phyloP scores from a whole-genome alignment of 2,888 invertebrate genomes.

The Bombylius major region DNA sequence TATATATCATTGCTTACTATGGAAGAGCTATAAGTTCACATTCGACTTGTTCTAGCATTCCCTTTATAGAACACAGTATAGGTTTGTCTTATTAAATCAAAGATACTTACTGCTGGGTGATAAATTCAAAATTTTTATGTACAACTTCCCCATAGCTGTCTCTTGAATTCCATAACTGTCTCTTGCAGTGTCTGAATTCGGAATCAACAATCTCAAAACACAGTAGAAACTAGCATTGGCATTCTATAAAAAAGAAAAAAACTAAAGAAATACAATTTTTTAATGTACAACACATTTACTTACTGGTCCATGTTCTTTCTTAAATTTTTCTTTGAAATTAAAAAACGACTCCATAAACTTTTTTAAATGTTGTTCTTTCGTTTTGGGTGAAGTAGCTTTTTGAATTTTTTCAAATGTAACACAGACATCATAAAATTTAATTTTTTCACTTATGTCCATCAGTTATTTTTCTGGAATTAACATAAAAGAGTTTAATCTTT shows the following conservation, averaged over 20 bases:
- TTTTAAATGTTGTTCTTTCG: conserved; percentile 24
- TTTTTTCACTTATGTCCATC: conserved; percentile 25
- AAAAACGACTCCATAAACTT: conserved; percentile 28
- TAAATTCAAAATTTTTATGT: conserved; percentile 65
- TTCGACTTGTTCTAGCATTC: too few species aligned
- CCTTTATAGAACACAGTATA: too few species aligned
- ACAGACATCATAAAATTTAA: conserved; percentile 29
- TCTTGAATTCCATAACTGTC: conserved; percentile 75
- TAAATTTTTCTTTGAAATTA: conserved; percentile 24
- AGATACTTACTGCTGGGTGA: conserved; percentile 44
- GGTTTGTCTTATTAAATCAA: too few species aligned
- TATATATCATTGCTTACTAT: too few species aligned
- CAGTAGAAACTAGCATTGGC: conserved; percentile 50
- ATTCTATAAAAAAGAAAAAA: conserved; percentile 30
- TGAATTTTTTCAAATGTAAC: conserved; percentile 27
- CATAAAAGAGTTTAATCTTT: too few species aligned
- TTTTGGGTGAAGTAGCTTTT: conserved; percentile 16
- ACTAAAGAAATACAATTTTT: too few species aligned
- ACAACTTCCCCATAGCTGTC: conserved; percentile 54
- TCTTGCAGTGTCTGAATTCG: conserved; percentile 65
- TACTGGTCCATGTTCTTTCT: conserved; percentile 11
- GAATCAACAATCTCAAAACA: conserved; percentile 65
- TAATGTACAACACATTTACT: not conserved
- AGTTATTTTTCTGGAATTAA: too few species aligned
- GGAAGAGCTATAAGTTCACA: too few species aligned